Percentiles rank a stretch among this genome's conserved stretches.
Conservation (phyloP, 2,113 vertebrate species). For the Ellobius talpinus region DNA sequence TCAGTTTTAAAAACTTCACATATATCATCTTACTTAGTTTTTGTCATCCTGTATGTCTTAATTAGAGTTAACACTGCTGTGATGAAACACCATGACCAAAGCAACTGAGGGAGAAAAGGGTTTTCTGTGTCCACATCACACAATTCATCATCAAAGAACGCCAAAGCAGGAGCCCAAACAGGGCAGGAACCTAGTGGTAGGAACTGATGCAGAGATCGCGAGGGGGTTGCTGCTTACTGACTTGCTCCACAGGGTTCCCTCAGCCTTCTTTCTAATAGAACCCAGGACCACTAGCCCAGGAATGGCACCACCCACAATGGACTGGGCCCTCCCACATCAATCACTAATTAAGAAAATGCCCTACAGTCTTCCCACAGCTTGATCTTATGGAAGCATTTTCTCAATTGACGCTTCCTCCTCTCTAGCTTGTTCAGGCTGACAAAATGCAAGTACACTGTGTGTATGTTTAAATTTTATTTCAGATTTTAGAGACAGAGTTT, state of each 20-base stretch:
- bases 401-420: neutral
- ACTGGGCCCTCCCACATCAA: neutral
- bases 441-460: neutral
- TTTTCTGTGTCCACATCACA: neutral
- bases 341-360: neutral
- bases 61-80: neutral
- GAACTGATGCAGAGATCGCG: neutral
- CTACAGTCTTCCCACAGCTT: neutral
- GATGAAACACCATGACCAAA: neutral
- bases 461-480: neutral
- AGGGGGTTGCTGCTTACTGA: neutral
- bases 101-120: neutral
- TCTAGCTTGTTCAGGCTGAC: neutral
- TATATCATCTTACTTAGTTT: neutral
- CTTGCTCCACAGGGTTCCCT: neutral
- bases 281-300: neutral
- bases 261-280: neutral
- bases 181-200: neutral
- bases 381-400: neutral
- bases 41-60: neutral
- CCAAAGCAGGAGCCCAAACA: neutral
- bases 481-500: neutral
- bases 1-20: neutral
- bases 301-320: neutral
- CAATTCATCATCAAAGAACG: neutral